Percentiles rank a stretch among this genome's conserved stretches.
These are phyloP conservation scores for Dasyornis broadbenti DNA, from an alignment of 2,113 vertebrate species.

Conservation along the genomic window DNA sequence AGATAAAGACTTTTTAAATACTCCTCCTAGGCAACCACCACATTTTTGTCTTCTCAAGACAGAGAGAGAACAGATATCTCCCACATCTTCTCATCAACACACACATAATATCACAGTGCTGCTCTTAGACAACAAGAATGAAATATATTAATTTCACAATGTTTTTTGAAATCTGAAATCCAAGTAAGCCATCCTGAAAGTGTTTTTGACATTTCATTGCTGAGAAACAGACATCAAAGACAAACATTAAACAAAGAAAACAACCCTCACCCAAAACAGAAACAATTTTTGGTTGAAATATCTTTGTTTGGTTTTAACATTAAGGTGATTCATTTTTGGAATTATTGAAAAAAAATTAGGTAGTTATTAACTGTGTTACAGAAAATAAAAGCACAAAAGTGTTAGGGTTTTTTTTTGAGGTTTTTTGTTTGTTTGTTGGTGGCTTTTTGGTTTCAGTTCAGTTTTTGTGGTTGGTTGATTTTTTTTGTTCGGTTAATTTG, in stretches of 20 bases:
- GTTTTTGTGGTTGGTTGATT: neutral
- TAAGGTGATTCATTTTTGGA: neutral
- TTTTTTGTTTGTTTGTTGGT: neutral
- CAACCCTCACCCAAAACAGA: neutral
- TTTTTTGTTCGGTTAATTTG: neutral
- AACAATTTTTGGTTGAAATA: neutral
- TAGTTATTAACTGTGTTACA: neutral
- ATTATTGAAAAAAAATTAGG: neutral
- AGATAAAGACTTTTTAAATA: neutral
- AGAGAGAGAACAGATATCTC: neutral
- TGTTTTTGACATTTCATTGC: neutral
- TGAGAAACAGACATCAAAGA: neutral
- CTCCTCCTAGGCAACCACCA: neutral
- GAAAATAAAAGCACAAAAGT: neutral
- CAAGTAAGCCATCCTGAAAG: neutral
- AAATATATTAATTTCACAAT: neutral
- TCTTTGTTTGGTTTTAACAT: neutral
- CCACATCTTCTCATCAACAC: neutral
- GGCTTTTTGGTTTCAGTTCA: neutral
- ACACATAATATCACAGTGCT: neutral
- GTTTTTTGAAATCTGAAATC: neutral
- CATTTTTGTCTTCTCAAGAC: neutral
- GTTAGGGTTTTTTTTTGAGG: rapidly evolving
- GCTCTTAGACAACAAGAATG: neutral
- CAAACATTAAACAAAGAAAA: rapidly evolving